Base-by-base conservation (phyloP, 2,888 invertebrate species). In the Volucella bombylans region DNA sequence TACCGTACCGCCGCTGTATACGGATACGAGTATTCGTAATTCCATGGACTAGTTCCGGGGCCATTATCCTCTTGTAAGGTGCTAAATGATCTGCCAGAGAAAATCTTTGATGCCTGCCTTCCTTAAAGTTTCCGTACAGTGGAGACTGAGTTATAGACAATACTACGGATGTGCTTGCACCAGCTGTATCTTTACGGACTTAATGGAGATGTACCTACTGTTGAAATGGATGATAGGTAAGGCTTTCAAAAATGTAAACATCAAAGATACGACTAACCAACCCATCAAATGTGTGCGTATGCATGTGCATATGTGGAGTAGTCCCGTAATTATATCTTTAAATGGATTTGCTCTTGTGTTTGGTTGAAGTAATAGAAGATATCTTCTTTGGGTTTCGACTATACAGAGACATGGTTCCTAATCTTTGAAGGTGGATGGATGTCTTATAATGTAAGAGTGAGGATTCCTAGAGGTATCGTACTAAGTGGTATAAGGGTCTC, bases 51-150 rank as follows among this genome's bases (percentile, higher is more conserved):
- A 83, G 59, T 83, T 74, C 73, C 52, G 68, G 64, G 43, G 45
- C 73, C 74, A 83, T 83, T 83, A 83, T 83, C 59, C 74, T 54
- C 59, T 69, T 64, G 57, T 69, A 23, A 79, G 79, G 79, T 79
- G 74, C 79, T 71, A 69, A 79, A 79, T 83, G 83, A 74, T 74
- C 79, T 83, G 79, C 74, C 79, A 69, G 74, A 31, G 31, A 78
- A 69, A 79, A 83, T 79, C 79, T 79, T 83, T 79, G 79, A 83
- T 79, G 79, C 65, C 65, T 54, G 78, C 6, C 47, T 73, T 68
- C 67, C 72, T 82, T 55, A 50, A 67, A 67, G 43, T 62, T 77
- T 77, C 39, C 52, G 57, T 38, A 11, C 23, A 12, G 43, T 54
- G 52, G 62, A 64, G 6, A 31, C 31, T 31, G 62, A 64, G 82